Evolutionary conservation across 2,797 vertebrate species (phyloP).

Genomic region (Molossus alvarezi): DNA sequence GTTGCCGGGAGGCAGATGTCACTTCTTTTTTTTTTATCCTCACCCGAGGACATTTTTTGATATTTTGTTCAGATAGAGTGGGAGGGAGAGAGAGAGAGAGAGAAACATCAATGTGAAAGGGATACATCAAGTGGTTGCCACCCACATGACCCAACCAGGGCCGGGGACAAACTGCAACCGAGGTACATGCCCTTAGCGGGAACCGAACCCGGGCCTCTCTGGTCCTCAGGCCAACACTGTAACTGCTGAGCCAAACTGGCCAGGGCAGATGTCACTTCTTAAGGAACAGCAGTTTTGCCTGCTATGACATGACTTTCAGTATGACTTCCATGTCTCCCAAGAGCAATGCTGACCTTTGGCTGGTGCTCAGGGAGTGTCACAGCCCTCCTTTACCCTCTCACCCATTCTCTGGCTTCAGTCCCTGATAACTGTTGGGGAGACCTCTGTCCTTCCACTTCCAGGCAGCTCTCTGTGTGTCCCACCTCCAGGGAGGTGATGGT

Average conservation of each 20-base stretch:
- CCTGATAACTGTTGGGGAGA: neutral
- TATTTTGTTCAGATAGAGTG: no score
- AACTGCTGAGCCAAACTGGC: no score
- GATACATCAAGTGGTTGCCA: no score
- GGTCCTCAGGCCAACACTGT: no score
- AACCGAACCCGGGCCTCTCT: no score
- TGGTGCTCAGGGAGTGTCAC: neutral
- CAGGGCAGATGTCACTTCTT: neutral
- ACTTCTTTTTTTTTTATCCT: neutral
- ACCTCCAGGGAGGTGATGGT: neutral
- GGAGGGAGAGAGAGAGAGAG: no score
- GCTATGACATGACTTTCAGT: neutral
- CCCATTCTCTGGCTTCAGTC: neutral
- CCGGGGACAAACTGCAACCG: no score
- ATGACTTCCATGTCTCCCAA: neutral
- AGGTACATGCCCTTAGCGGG: no score
- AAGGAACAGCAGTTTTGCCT: neutral
- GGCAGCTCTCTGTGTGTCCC: neutral
- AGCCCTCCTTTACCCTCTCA: neutral
- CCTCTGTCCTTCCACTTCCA: neutral
- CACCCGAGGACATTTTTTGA: no score
- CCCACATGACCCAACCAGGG: no score
- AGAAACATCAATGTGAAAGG: no score
- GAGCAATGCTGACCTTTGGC: neutral
- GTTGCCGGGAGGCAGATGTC: neutral